A percentile compares a stretch with the other conserved stretches of the same genome.
phyloP scores from a whole-genome alignment of 92 coral and sea anemone genomes.

The Diadumene lineata region DNA sequence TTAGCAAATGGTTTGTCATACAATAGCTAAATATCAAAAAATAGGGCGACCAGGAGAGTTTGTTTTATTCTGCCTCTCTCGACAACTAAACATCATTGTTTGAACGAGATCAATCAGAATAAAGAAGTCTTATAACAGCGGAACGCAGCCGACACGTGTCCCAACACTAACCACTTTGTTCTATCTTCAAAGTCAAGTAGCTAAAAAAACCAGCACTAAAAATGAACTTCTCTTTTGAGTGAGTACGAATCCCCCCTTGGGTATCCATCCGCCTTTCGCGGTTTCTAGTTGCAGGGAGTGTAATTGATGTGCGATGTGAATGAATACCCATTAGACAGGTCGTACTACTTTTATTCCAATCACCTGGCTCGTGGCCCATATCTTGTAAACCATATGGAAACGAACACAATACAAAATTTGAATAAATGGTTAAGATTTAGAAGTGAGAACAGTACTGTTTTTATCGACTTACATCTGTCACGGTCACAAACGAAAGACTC shows the following conservation, averaged over 20 bases:
- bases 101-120: slow-evolving; percentile 65
- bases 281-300: no score
- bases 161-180: slow-evolving; percentile 44
- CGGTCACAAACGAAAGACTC: slow-evolving; percentile 43
- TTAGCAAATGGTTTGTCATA: slow-evolving; percentile 19
- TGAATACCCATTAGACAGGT: neutral
- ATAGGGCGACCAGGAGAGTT: slow-evolving; percentile 43
- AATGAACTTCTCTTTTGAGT: slow-evolving; percentile 39
- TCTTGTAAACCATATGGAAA: slow-evolving; percentile 61
- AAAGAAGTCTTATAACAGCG: slow-evolving; percentile 20
- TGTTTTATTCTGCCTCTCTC: slow-evolving; percentile 48
- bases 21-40: slow-evolving; percentile 27
- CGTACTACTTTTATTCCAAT: neutral
- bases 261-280: no score
- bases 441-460: slow-evolving; percentile 54
- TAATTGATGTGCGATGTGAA: slow-evolving; percentile 11
- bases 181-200: slow-evolving; percentile 52
- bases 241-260: slow-evolving; percentile 21
- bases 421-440: slow-evolving; percentile 49
- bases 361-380: slow-evolving; percentile 45
- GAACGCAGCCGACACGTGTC: slow-evolving; percentile 53
- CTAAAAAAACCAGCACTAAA: slow-evolving; percentile 35
- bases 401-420: slow-evolving; percentile 57
- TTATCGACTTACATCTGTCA: slow-evolving; percentile 45
- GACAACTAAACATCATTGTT: slow-evolving; percentile 69